Evolutionary conservation across 2,113 vertebrate species (phyloP), one percentile per base, ranked within the genome.

Genomic region (Silurus asotus): DNA sequence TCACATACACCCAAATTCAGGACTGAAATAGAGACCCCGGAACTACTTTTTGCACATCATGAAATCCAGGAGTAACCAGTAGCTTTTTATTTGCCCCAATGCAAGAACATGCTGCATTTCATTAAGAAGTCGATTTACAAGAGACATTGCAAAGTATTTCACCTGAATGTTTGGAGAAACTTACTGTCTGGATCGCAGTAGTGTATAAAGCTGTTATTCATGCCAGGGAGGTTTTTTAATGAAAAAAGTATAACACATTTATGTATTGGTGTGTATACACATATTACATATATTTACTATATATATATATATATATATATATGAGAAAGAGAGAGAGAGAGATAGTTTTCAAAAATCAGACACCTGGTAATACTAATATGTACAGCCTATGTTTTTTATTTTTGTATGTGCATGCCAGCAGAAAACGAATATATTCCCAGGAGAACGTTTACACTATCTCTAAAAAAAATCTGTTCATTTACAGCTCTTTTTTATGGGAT

Each of bases 391-490:
- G 72, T 64, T 58, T 84, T 58, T 77, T 64, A 59, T 64, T 58
- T 84, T 58, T 77, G 59, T 28, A 61, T 64, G 70, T 53, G 14
- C 28, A 64, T 28, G 48, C 74, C 28, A 75, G 58, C 69, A 62
- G 58, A 8, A 84, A 75, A 84, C 0, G 23, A 25, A 48, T 28
- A 17, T 15, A 62, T 62, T 74, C 37, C 48, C 23, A 49, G 48
- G 80, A 62, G 59, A 81, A 45, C 45, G 10, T 81, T 82, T 67
- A 51, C 49, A 28, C 14, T 49, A 20, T 20, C 81, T 67, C 11
- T 56, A 69, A 81, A 81, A 82, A 81, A 81, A 82, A 70, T 25
- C 0, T 49, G 25, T 51, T 49, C 13, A 49, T 25, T 84, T 76
- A 11, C 23, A 51, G 23, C 11, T 83, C 17, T 25, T 49, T 49